These are phyloP conservation scores for Deilephila elpenor DNA, from an alignment of 2,888 invertebrate species.

Conservation along the genomic window DNA sequence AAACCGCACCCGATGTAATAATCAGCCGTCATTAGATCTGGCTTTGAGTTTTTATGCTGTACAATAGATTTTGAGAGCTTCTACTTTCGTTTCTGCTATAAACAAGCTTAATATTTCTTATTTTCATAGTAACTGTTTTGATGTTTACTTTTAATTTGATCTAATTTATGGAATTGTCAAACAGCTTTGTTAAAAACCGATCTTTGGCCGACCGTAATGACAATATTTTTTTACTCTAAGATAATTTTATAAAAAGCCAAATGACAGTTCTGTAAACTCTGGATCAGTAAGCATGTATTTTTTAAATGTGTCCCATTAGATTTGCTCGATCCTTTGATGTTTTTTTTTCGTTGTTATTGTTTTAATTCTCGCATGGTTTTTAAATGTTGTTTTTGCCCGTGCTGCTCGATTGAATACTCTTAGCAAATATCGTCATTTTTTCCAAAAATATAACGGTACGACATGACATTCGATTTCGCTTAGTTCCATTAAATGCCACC, in stretches of 20 bases:
- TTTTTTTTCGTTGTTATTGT: slow-evolving; percentile 49
- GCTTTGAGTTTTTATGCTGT: slow-evolving; percentile 76
- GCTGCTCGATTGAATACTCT: slow-evolving; percentile 55
- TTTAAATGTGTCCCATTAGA: slow-evolving; percentile 71
- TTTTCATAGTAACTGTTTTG: slow-evolving; percentile 73
- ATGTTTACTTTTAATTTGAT: slow-evolving; percentile 49
- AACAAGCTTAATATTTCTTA: slow-evolving; percentile 70
- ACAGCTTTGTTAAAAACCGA: background rate
- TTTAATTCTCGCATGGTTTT: slow-evolving; percentile 72
- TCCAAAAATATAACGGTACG: background rate
- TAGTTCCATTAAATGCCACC: too few relatives aligned
- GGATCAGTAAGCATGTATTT: slow-evolving; percentile 72
- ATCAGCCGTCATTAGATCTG: slow-evolving; percentile 69
- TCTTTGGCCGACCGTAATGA: background rate
- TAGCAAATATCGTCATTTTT: background rate
- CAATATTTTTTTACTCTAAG: background rate
- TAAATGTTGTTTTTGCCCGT: slow-evolving; percentile 73
- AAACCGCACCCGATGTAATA: slow-evolving; percentile 64
- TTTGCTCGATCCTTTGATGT: slow-evolving; percentile 70
- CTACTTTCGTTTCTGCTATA: slow-evolving; percentile 72
- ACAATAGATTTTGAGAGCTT: slow-evolving; percentile 79
- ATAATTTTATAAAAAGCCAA: background rate
- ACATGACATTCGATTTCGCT: background rate
- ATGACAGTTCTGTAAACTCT: slow-evolving; percentile 46
- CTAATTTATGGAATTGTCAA: slow-evolving; percentile 26